Conservation (phyloP, 2,797 vertebrate species). For the Odontamblyopus rebecca region DNA sequence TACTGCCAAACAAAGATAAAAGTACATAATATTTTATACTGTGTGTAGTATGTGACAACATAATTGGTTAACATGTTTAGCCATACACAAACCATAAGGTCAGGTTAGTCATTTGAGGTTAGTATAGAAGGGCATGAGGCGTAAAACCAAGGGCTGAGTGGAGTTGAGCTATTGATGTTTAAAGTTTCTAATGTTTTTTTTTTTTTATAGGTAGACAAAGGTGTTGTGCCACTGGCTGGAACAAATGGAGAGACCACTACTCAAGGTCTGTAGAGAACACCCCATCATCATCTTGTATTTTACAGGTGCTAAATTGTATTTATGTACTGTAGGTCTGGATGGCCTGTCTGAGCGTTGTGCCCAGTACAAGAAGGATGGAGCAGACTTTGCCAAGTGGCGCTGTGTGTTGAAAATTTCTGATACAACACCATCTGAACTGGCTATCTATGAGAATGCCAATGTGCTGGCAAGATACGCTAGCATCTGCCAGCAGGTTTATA, state of each 20-base stretch:
- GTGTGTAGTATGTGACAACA: constrained; percentile 28
- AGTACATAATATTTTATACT: not conserved
- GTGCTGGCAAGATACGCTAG: constrained; percentile 96
- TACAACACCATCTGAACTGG: constrained; percentile 88
- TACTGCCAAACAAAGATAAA: too few species aligned
- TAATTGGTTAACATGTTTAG: constrained; percentile 26
- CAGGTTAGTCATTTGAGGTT: constrained; percentile 1
- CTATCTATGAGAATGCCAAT: constrained; percentile 95
- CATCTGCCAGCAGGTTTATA: constrained; percentile 96
- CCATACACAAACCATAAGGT: constrained; percentile 26
- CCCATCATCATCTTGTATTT: not conserved
- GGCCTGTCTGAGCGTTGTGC: constrained; percentile 95
- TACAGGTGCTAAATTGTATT: constrained; percentile 20
- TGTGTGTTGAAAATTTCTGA: constrained; percentile 93
- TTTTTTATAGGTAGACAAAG: constrained; percentile 90
- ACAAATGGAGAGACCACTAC: constrained; percentile 97
- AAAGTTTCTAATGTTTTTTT: not conserved
- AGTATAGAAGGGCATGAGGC: too few species aligned
- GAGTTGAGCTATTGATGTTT: not conserved
- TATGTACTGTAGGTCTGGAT: constrained; percentile 83
- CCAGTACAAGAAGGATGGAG: constrained; percentile 97
- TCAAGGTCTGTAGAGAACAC: constrained; percentile 79
- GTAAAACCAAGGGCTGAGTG: not conserved
- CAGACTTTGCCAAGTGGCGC: constrained; percentile 98
- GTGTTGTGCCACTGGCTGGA: constrained; percentile 93